These are phyloP conservation scores for Habroteleia sp. DNA, from an alignment of 2,888 invertebrate species.

Conservation along the genomic window DNA sequence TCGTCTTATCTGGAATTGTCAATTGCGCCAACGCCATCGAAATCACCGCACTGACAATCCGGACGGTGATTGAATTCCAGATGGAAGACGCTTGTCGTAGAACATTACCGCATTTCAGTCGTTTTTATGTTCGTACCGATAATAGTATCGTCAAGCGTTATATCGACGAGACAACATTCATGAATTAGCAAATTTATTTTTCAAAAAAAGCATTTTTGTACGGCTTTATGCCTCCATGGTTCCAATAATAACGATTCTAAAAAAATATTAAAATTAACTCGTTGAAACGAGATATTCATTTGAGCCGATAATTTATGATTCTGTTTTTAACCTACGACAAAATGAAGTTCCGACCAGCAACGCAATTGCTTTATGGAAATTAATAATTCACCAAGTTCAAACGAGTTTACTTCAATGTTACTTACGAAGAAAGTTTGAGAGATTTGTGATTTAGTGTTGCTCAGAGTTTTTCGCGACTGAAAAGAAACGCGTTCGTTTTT, in stretches of 20 bases:
- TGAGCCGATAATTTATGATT: constrained; percentile 25
- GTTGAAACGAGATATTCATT: constrained; percentile 8
- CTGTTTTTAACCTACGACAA: constrained; percentile 3
- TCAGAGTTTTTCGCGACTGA: constrained; percentile 1
- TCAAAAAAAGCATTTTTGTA: neutral
- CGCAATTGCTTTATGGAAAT: constrained; percentile 43
- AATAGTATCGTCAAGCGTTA: constrained; percentile 8
- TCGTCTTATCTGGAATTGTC: constrained; percentile 38
- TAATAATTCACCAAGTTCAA: constrained; percentile 49
- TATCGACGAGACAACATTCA: neutral
- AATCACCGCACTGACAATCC: constrained; percentile 6
- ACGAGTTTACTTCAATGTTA: constrained; percentile 46
- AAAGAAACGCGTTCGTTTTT: neutral
- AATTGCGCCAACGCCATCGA: constrained; percentile 11
- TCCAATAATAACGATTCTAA: neutral
- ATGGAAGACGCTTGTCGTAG: constrained; percentile 33
- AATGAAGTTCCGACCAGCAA: constrained; percentile 17
- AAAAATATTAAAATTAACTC: constrained; percentile 27
- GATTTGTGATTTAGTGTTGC: constrained; percentile 20
- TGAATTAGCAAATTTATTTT: constrained; percentile 16
- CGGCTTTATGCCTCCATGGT: neutral
- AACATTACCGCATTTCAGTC: constrained; percentile 11
- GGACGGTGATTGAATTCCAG: constrained; percentile 22
- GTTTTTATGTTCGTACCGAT: constrained; percentile 21
- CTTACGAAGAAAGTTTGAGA: constrained; percentile 31